Base-by-base conservation (phyloP, 2,113 vertebrate genomes). In the Anas platyrhynchos region DNA sequence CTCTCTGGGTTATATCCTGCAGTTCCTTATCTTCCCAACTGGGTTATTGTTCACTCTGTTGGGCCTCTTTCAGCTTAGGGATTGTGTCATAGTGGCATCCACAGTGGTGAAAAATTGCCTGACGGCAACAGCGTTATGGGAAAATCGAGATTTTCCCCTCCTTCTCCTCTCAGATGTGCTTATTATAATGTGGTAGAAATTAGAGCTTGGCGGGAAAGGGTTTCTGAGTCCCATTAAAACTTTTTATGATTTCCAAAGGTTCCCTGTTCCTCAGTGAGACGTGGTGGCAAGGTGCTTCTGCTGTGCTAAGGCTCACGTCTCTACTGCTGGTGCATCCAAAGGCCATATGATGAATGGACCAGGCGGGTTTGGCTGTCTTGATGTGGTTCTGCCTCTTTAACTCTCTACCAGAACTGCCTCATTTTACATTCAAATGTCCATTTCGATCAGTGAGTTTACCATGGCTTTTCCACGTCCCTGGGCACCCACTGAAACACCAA, bases 1-100 rank as follows among this genome's bases (percentile, higher is more conserved):
- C 76, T 96, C 92, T 96, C 95, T 87, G 77, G 89, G 63, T 95
- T 91, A 89, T 91, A 86, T 94, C 78, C 91, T 89, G 31, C 74
- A 86, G 95, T 41, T 90, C 61, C 86, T 96, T 94, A 94, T 95
- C 90, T 96, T 86, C 86, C 83, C 86, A 83, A 32, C 8, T 79
- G 88, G 89, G 93, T 90, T 87, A 54, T 58, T 71, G 71, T 76
- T 96, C 83, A 66, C 73, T 85, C 73, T 87, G 55, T n/a, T 92
- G 94, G 81, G 78, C 74, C 88, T 88, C 63, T 81, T 90, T 93
- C 83, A 81, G 68, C 66, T 84, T 34, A 83, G 85, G 83, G 88
- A 73, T 76, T 21, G 63, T 95, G 88, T 91, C 73, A 63, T 25
- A 88, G 83, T 77, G 82, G 46, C 89, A 91, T 69, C 75, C 59